Percentiles rank a stretch among this genome's conserved stretches.
These are phyloP conservation scores for Abrostola triplasia DNA, from an alignment of 2,888 invertebrate species.

Conservation along the genomic window DNA sequence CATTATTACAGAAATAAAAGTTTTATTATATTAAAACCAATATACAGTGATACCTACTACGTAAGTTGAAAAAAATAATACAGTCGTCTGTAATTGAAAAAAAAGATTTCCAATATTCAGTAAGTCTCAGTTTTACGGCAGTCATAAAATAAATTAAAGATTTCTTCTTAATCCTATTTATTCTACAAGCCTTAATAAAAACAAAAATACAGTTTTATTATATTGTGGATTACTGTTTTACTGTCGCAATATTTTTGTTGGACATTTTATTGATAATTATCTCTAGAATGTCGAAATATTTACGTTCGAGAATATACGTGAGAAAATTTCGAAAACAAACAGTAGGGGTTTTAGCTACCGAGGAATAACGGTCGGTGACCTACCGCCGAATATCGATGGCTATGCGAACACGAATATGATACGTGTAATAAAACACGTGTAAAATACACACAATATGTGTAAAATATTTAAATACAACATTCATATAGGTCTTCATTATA, in stretches of 20 bases:
- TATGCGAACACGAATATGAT: constrained; percentile 53
- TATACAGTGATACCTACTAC: neutral
- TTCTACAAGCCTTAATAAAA: constrained; percentile 21
- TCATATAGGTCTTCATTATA: constrained; percentile 15
- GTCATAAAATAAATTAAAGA: constrained; percentile 26
- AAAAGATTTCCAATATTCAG: constrained; percentile 14
- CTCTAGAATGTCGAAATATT: constrained; percentile 4
- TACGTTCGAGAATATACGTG: neutral
- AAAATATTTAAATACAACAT: constrained; percentile 27
- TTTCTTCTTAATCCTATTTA: constrained; percentile 23
- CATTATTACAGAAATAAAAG: no score
- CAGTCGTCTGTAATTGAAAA: constrained; percentile 5
- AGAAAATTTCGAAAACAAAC: constrained; percentile 17
- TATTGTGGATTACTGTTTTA: constrained; percentile 12
- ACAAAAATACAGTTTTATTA: constrained; percentile 5
- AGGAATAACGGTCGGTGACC: constrained; percentile 60
- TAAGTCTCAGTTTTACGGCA: constrained; percentile 22
- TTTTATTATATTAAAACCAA: neutral
- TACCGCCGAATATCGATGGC: constrained; percentile 56
- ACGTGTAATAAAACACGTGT: constrained; percentile 45
- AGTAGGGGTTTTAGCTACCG: constrained; percentile 41
- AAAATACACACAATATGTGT: neutral
- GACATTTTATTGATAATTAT: constrained; percentile 7
- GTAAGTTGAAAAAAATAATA: neutral
- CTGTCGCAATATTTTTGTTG: constrained; percentile 1